phyloP scores from a whole-genome alignment of 64 coral and sea anemone species.

The Acropora yongei region DNA sequence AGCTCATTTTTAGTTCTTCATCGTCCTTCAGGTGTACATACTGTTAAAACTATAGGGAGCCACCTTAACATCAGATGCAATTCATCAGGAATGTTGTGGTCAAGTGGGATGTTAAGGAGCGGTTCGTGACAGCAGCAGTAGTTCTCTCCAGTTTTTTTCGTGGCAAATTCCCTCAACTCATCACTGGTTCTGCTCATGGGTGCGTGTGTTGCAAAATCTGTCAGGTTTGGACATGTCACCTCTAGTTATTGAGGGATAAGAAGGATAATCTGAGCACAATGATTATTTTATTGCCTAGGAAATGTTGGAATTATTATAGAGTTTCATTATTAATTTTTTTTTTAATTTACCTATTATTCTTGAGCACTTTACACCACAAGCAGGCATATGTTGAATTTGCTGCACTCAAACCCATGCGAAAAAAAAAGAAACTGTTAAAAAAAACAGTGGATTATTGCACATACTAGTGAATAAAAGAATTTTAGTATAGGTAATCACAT shows the following conservation, averaged over 20 bases:
- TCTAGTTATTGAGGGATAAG: constrained; percentile 40
- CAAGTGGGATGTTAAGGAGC: constrained; percentile 32
- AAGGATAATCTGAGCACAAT: background rate
- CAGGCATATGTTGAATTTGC: constrained; percentile 70
- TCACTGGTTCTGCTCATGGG: constrained; percentile 24
- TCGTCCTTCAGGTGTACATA: too few species aligned
- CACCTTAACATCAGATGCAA: constrained; percentile 44
- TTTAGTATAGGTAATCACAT: too few species aligned
- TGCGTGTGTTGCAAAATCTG: constrained; percentile 6
- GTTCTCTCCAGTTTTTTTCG: constrained; percentile 49
- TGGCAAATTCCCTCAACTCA: constrained; percentile 46
- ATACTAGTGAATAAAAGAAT: too few species aligned
- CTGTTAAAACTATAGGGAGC: too few species aligned
- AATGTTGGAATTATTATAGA: too few species aligned
- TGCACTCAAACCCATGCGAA: constrained; percentile 50
- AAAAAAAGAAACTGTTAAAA: constrained; percentile 47
- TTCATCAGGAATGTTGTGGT: constrained; percentile 46
- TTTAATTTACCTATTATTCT: constrained; percentile 57
- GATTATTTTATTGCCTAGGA: background rate
- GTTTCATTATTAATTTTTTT: too few species aligned
- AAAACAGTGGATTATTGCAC: constrained; percentile 3
- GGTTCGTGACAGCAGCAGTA: constrained; percentile 59
- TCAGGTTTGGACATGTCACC: constrained; percentile 71
- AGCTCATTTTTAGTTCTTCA: too few species aligned
- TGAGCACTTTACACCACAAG: constrained; percentile 63